phyloP scores from a whole-genome alignment of 2,797 vertebrate genomes.

The Hippocampus kuda region DNA sequence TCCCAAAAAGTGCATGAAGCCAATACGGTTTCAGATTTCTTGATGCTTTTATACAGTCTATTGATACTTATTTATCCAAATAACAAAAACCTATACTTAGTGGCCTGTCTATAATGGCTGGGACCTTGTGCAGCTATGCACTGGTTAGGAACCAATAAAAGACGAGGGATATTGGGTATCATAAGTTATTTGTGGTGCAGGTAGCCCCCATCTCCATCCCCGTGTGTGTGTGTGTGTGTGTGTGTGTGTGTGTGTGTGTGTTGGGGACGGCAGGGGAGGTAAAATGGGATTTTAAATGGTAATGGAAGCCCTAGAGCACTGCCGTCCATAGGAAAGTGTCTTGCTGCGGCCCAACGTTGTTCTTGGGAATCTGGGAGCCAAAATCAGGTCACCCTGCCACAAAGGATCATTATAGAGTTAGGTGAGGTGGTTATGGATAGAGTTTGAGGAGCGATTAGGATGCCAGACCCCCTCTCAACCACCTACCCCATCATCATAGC shows the following conservation, averaged over 20 bases:
- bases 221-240: slow-evolving; percentile 32
- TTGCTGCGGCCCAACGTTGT: slow-evolving; percentile 53
- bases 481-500: slow-evolving; percentile 22
- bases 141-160: slow-evolving; percentile 57
- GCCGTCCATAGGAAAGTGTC: slow-evolving; percentile 68
- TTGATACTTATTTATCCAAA: slow-evolving; percentile 58
- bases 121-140: slow-evolving; percentile 60
- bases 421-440: slow-evolving; percentile 26
- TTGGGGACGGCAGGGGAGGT: slow-evolving; percentile 43
- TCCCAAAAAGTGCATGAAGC: slow-evolving; percentile 43
- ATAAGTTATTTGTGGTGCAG: slow-evolving; percentile 65
- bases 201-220: slow-evolving; percentile 38
- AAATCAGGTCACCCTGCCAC: slow-evolving; percentile 64
- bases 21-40: slow-evolving; percentile 41
- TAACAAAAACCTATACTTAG: slow-evolving; percentile 60
- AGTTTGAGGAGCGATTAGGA: slow-evolving; percentile 28
- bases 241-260: slow-evolving; percentile 26
- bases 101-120: slow-evolving; percentile 58
- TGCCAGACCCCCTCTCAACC: slow-evolving; percentile 45
- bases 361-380: slow-evolving; percentile 49
- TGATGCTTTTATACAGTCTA: slow-evolving; percentile 28
- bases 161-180: slow-evolving; percentile 64
- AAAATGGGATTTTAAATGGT: slow-evolving; percentile 75
- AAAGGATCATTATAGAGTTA: slow-evolving; percentile 60
- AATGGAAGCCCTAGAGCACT: slow-evolving; percentile 65